Evolutionary conservation across 1,140 invertebrate species (phyloP), one percentile per base, ranked within the genome.

Genomic region (Mercenaria mercenaria): DNA sequence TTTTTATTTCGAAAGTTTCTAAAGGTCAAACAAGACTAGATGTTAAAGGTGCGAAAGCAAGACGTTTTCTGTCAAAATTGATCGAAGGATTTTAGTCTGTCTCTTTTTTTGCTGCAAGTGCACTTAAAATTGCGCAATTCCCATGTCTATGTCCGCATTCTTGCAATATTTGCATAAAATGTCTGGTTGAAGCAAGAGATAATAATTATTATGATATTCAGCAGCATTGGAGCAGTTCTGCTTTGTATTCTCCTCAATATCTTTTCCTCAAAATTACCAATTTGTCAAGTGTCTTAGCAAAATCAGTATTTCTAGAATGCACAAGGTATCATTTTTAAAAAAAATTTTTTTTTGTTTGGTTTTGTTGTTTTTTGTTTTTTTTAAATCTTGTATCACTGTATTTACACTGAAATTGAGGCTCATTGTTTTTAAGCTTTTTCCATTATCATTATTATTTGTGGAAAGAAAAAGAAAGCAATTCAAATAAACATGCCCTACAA

Each of bases 161-260:
- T 77, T 77, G 74, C 43, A 77, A 47, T 77, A 77, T 77, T 77
- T 77, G 74, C 43, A 39, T 77, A 52, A 77, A 50, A 77, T 77
- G n/a, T 77, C 26, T 20, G 6, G 6, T 23, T 29, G 26, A 39
- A 29, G 61, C 61, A 32, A 4, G 61, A 67, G 61, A 67, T 67
- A 67, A 67, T 11, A 32, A 3, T 4, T 0, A n/a, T n/a, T n/a
- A n/a, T 1, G 67, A 41, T 72, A 39, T 72, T 72, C 67, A 72
- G 29, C 67, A 72, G 67, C 20, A 32, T 6, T 18, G 11, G 2
- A 67, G 11, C 8, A 8, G 61, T 11, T 32, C 10, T 56, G 15
- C 52, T 56, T 11, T 20, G 10, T 56, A 20, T 56, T 56, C 52
- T 56, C 52, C n/a, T n/a, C n/a, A n/a, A n/a, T n/a, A n/a, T n/a